Evolutionary conservation across 2,888 invertebrate genomes (phyloP).

Genomic region (Ctena decussata): DNA sequence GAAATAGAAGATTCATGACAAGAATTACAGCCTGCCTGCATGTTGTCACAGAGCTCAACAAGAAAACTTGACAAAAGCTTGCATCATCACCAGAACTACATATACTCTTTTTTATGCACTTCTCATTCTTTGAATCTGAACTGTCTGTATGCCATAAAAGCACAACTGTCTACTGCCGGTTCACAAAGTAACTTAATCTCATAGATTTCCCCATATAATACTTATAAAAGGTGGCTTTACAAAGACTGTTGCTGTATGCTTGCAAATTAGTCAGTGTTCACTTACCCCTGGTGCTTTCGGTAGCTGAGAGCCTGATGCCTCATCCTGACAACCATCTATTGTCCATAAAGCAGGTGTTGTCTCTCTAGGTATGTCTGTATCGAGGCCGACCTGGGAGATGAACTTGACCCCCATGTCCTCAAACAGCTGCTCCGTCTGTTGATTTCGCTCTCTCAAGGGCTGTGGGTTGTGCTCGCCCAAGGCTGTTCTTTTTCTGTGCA

Average conservation of each 20-base stretch:
- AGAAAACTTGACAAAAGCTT: too few relatives aligned
- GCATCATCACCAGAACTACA: too few relatives aligned
- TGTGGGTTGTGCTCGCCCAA: conserved; percentile 65
- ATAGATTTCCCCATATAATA: too few relatives aligned
- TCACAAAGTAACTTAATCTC: too few relatives aligned
- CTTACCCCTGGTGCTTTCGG: conserved; percentile 69
- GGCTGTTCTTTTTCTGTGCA: conserved; percentile 8
- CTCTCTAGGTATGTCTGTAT: conserved; percentile 41
- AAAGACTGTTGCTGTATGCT: too few relatives aligned
- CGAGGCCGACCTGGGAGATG: conserved; percentile 44
- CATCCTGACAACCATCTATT: neutral
- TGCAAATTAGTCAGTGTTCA: too few relatives aligned
- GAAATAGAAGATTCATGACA: neutral
- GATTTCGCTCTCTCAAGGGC: conserved; percentile 68
- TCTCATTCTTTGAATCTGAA: too few relatives aligned
- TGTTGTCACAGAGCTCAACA: too few relatives aligned
- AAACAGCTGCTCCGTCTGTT: conserved; percentile 68
- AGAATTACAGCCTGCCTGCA: too few relatives aligned
- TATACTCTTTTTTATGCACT: too few relatives aligned
- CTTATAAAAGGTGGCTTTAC: too few relatives aligned
- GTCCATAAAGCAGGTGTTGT: conserved; percentile 50
- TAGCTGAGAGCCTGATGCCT: conserved; percentile 46
- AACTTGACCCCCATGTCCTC: conserved; percentile 74
- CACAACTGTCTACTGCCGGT: neutral
- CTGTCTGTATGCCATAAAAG: too few relatives aligned